Evolutionary conservation across 2,797 vertebrate species (phyloP).

Genomic region (Iguana delicatissima): DNA sequence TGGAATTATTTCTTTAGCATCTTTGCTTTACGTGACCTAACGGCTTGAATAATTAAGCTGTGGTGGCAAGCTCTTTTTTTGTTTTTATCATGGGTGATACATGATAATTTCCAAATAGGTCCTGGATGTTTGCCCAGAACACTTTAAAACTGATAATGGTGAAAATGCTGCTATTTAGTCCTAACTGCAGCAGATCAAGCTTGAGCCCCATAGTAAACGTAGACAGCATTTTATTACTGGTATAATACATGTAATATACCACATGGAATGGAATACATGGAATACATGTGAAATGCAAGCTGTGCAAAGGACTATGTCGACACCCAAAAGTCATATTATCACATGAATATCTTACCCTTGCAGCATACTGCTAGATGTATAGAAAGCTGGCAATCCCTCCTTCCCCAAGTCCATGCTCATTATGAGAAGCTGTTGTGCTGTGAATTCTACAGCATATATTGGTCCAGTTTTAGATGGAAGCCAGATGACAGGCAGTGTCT

Average conservation of each 20-base stretch:
- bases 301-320: neutral
- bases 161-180: neutral
- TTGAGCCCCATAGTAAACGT: neutral
- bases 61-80: neutral
- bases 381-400: neutral
- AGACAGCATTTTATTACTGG: neutral
- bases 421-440: neutral
- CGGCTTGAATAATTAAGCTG: neutral
- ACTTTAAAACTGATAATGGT: neutral
- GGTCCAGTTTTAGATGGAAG: neutral
- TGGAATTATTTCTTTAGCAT: neutral
- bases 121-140: neutral
- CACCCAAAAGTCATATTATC: neutral
- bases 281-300: neutral
- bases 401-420: neutral
- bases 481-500: too few species aligned
- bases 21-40: conserved; percentile 7
- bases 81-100: conserved; percentile 1
- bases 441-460: neutral
- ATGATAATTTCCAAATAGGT: neutral
- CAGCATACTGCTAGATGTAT: neutral
- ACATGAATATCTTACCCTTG: neutral
- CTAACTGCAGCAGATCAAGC: neutral
- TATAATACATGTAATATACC: neutral
- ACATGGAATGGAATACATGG: too few species aligned